A percentile compares a stretch with the other conserved stretches of the same genome.
phyloP scores from a whole-genome alignment of 37 sponge, comb jelly and placozoan species.

The Cliona cf. orientalis region DNA sequence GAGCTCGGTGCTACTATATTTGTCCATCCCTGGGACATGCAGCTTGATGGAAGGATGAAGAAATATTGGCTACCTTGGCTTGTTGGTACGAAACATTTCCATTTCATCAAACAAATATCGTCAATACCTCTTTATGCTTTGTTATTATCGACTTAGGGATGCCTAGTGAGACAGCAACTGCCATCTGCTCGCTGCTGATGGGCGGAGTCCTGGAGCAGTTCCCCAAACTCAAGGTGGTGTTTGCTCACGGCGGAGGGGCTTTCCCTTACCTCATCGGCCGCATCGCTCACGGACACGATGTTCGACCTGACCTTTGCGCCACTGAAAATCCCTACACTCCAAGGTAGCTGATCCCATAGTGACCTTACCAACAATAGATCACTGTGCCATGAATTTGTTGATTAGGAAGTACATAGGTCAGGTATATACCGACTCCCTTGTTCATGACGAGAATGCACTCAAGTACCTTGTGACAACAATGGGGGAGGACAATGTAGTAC shows the following conservation, averaged over 20 bases:
- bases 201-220: constrained; percentile 92
- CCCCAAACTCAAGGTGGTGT: constrained; percentile 81
- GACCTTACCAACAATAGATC: neutral
- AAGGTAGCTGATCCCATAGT: constrained; percentile 34
- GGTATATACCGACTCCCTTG: constrained; percentile 87
- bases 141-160: constrained; percentile 53
- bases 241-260: constrained; percentile 94
- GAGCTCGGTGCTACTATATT: constrained; percentile 81
- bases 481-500: constrained; percentile 73
- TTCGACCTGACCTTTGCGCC: constrained; percentile 92
- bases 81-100: constrained; percentile 60
- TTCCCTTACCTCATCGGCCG: constrained; percentile 90
- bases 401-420: constrained; percentile 85
- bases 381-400: neutral
- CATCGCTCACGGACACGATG: constrained; percentile 86
- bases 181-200: constrained; percentile 85
- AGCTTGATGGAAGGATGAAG: constrained; percentile 77
- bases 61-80: constrained; percentile 97
- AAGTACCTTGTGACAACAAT: constrained; percentile 69
- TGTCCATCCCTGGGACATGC: constrained; percentile 96
- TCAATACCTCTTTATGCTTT: neutral
- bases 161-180: constrained; percentile 89
- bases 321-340: constrained; percentile 84
- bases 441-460: constrained; percentile 81
- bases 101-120: neutral